These are phyloP conservation scores for Octopus sinensis DNA, from an alignment of 1,140 invertebrate genomes.

Conservation along the genomic window DNA sequence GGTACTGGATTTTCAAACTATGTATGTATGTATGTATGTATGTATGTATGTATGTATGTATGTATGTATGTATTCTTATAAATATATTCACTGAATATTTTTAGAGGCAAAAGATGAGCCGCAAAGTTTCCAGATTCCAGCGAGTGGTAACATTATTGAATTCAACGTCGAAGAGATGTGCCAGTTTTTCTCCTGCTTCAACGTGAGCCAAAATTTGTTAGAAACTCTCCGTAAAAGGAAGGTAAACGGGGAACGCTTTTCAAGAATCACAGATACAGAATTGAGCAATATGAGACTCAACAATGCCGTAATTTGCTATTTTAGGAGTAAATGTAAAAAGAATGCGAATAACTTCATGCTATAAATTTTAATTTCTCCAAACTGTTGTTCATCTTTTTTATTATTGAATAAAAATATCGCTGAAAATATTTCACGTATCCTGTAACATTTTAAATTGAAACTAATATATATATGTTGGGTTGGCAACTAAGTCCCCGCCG, in stretches of 20 bases:
- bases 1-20: too few species aligned
- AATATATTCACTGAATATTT: too few species aligned
- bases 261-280: conserved; percentile 38
- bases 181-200: conserved; percentile 32
- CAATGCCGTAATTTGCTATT: conserved; percentile 36
- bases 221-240: conserved; percentile 31
- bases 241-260: conserved; percentile 37
- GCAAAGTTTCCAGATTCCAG: conserved; percentile 76
- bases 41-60: too few species aligned
- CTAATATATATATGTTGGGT: too few species aligned
- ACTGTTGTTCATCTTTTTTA: too few species aligned
- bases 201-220: conserved; percentile 33
- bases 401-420: too few species aligned
- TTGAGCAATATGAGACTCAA: conserved; percentile 34
- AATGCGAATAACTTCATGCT: conserved; percentile 28
- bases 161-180: conserved; percentile 36
- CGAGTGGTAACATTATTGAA: conserved; percentile 31
- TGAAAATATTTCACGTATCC: too few species aligned
- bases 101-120: background rate
- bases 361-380: conserved; percentile 5
- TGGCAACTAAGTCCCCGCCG: too few species aligned
- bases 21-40: too few species aligned
- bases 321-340: conserved; percentile 33
- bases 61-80: too few species aligned
- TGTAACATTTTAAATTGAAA: too few species aligned